Evolutionary conservation across 2,888 invertebrate genomes (phyloP).

Genomic region (Laothoe populi): DNA sequence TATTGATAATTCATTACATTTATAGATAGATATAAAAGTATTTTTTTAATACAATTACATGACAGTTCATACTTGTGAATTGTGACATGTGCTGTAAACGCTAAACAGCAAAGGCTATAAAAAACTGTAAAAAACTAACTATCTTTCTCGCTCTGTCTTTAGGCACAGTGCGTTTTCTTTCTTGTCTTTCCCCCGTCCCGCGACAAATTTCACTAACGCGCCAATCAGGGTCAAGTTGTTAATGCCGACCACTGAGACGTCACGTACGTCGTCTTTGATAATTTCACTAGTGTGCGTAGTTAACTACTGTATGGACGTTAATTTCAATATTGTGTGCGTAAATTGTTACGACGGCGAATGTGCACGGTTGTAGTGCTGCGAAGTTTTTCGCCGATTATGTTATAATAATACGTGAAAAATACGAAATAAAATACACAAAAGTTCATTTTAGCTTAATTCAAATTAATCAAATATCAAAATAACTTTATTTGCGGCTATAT

Average conservation of each 20-base stretch:
- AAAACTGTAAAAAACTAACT: conserved; percentile 2
- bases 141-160: conserved; percentile 9
- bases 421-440: conserved; percentile 33
- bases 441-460: conserved; percentile 34
- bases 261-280: conserved; percentile 41
- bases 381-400: conserved; percentile 50
- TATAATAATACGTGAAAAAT: conserved; percentile 42
- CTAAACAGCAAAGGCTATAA: neutral
- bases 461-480: conserved; percentile 34
- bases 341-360: conserved; percentile 52
- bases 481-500: conserved; percentile 36
- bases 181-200: neutral
- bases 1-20: too few species aligned
- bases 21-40: too few species aligned
- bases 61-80: too few species aligned
- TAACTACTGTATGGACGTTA: conserved; percentile 29
- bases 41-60: neutral
- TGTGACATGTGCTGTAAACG: neutral
- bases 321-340: conserved; percentile 45
- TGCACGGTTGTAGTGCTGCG: conserved; percentile 48
- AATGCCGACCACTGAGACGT: conserved; percentile 41
- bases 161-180: neutral
- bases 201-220: conserved; percentile 1
- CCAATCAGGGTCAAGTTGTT: conserved; percentile 28
- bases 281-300: conserved; percentile 32